These are phyloP conservation scores for Cotesia congregata DNA, from an alignment of 2,888 invertebrate species.

Conservation along the genomic window DNA sequence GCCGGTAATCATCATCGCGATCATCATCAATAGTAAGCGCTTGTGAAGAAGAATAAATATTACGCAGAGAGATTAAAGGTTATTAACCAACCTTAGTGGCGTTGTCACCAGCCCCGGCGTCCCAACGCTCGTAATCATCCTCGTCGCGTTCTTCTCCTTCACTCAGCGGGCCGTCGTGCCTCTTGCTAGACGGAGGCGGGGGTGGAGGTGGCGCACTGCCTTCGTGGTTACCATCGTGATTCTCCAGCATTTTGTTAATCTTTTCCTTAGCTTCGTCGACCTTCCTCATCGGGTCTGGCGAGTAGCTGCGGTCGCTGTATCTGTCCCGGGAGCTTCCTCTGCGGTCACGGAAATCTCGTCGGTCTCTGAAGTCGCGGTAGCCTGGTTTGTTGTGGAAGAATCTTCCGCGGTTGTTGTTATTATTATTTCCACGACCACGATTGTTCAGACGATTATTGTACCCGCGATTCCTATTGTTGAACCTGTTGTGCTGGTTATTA, in stretches of 20 bases:
- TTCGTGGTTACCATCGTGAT: constrained; percentile 55
- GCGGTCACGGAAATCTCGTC: constrained; percentile 77
- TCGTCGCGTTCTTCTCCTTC: constrained; percentile 76
- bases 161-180: constrained; percentile 74
- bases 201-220: constrained; percentile 14
- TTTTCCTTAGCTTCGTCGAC: constrained; percentile 74
- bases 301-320: constrained; percentile 73
- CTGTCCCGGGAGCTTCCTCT: constrained; percentile 70
- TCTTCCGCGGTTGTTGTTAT: constrained; percentile 59
- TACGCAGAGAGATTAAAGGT: constrained; percentile 17
- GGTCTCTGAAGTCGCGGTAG: constrained; percentile 79
- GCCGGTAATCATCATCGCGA: constrained; percentile 46
- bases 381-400: constrained; percentile 67
- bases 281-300: constrained; percentile 72
- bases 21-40: constrained; percentile 33
- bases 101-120: constrained; percentile 58
- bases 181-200: constrained; percentile 61
- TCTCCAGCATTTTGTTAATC: constrained; percentile 74
- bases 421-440: constrained; percentile 49
- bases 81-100: constrained; percentile 65
- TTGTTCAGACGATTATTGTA: constrained; percentile 62
- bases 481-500: constrained; percentile 61
- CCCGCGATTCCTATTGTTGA: constrained; percentile 57
- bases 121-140: constrained; percentile 68
- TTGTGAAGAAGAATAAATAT: constrained; percentile 10